Conservation (phyloP, 2,888 invertebrate species). For the Noctua fimbriata region DNA sequence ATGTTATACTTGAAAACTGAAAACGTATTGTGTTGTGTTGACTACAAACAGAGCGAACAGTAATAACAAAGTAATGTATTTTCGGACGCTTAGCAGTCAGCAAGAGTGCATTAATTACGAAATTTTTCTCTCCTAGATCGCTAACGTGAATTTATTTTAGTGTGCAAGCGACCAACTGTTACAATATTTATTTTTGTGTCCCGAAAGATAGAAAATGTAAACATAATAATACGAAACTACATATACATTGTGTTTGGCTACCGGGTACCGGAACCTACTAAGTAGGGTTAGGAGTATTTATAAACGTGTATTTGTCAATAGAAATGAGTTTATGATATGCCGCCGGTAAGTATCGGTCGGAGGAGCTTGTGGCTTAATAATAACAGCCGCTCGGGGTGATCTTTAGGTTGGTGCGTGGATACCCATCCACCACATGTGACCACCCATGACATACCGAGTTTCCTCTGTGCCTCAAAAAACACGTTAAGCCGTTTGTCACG, state of each 20-base stretch:
- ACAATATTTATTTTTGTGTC: slow-evolving; percentile 30
- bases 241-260: neutral
- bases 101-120: slow-evolving; percentile 52
- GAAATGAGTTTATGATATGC: no score
- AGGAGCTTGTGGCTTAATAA: no score
- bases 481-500: neutral
- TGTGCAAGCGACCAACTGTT: slow-evolving; percentile 21
- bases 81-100: slow-evolving; percentile 24
- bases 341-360: no score
- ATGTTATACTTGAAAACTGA: slow-evolving; percentile 16
- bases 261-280: no score
- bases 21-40: slow-evolving; percentile 22
- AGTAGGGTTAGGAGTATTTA: no score
- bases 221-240: slow-evolving; percentile 6
- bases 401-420: neutral
- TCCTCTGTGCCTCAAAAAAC: neutral
- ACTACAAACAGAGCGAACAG: slow-evolving; percentile 22
- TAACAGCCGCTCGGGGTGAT: neutral
- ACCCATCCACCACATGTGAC: no score
- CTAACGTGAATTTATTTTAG: slow-evolving; percentile 26
- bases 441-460: neutral
- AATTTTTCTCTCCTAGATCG: slow-evolving; percentile 15
- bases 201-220: slow-evolving; percentile 16
- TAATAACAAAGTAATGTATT: slow-evolving; percentile 39
- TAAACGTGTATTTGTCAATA: no score